phyloP scores from a whole-genome alignment of 1,140 invertebrate species.

The Hyles euphorbiae region DNA sequence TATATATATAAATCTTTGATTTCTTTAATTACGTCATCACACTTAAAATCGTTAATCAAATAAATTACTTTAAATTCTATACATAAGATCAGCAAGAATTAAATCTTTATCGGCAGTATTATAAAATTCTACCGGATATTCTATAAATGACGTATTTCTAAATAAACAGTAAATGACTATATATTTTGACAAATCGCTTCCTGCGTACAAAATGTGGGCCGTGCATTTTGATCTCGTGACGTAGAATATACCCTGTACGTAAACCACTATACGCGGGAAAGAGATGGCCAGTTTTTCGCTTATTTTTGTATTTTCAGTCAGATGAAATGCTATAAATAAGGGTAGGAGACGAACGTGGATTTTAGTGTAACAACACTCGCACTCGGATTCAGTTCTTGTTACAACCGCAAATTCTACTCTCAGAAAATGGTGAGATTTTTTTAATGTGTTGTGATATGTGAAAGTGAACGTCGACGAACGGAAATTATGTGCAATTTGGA shows the following conservation, averaged over 20 bases:
- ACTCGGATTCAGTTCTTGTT: slow-evolving; percentile 72
- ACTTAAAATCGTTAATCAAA: background rate
- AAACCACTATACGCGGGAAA: slow-evolving; percentile 35
- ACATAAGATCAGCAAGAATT: background rate
- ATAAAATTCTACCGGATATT: background rate
- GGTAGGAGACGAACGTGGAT: slow-evolving; percentile 52
- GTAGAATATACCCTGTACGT: slow-evolving; percentile 25
- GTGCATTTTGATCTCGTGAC: slow-evolving; percentile 38
- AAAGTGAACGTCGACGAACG: slow-evolving; percentile 7
- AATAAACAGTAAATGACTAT: slow-evolving; percentile 6
- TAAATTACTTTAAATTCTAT: slow-evolving; percentile 11
- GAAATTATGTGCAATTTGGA: slow-evolving; percentile 10
- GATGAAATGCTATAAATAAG: slow-evolving; percentile 70
- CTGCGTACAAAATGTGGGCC: slow-evolving; percentile 19
- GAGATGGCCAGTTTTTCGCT: slow-evolving; percentile 59
- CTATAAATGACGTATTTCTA: too few species aligned
- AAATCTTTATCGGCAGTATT: background rate
- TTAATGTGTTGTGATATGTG: slow-evolving; percentile 19
- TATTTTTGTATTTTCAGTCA: slow-evolving; percentile 65
- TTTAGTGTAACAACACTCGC: slow-evolving; percentile 73
- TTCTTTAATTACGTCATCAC: too few species aligned
- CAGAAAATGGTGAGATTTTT: slow-evolving; percentile 61
- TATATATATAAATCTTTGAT: too few species aligned
- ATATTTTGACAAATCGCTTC: slow-evolving; percentile 22
- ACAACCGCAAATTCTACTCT: slow-evolving; percentile 50